Evolutionary conservation across 2,113 vertebrate genomes (phyloP).

Genomic region (Castor canadensis): DNA sequence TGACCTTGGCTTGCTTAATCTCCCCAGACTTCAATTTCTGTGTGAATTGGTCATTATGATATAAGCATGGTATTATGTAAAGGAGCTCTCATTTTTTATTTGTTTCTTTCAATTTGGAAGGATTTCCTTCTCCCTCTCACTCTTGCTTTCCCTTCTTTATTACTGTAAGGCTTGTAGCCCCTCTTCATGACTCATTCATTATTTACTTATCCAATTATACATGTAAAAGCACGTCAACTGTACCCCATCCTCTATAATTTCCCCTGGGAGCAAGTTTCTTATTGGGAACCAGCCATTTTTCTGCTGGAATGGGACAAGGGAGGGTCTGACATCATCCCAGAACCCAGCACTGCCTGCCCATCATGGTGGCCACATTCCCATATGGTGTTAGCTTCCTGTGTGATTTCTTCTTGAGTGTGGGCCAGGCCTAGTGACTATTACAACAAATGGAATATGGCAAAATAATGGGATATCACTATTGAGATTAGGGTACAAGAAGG

Average conservation of each 20-base stretch:
- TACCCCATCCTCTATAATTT: not conserved
- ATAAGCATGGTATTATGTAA: not conserved
- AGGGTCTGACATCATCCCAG: fast-evolving
- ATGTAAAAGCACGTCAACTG: not conserved
- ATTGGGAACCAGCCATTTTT: not conserved
- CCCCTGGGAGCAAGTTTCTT: not conserved
- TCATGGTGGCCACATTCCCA: too few species aligned
- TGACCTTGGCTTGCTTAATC: not conserved
- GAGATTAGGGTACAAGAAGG: not conserved
- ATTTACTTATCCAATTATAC: not conserved
- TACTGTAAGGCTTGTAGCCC: not conserved
- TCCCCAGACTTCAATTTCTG: not conserved
- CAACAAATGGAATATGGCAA: not conserved
- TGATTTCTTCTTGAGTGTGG: not conserved
- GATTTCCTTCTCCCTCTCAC: fast-evolving
- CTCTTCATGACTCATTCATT: not conserved
- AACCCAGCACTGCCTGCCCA: not conserved
- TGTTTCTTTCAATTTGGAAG: not conserved
- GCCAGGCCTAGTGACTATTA: not conserved
- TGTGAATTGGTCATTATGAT: not conserved
- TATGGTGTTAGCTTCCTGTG: not conserved
- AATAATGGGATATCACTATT: not conserved
- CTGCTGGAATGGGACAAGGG: not conserved
- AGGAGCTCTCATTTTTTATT: not conserved
- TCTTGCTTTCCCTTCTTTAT: not conserved